phyloP scores from a whole-genome alignment of 2,113 vertebrate genomes.

The Carassius carassius region DNA sequence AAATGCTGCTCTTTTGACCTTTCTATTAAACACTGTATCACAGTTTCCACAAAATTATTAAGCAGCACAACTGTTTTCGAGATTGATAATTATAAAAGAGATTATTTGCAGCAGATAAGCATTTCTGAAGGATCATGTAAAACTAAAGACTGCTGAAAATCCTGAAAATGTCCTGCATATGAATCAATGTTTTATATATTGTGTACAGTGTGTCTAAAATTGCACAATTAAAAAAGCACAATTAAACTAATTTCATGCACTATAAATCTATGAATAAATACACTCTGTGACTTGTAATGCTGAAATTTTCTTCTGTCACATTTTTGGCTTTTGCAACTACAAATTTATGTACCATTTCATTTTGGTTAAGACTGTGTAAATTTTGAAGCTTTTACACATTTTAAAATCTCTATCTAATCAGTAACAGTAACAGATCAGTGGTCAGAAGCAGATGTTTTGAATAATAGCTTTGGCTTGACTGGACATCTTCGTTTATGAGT shows the following conservation, averaged over 20 bases:
- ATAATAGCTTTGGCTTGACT: background rate
- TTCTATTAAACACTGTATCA: too few relatives aligned
- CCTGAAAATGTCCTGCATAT: background rate
- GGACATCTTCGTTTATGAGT: background rate
- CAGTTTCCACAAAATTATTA: too few relatives aligned
- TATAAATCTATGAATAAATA: background rate
- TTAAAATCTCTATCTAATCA: conserved; percentile 1
- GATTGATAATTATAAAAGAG: too few relatives aligned
- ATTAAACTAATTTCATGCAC: background rate
- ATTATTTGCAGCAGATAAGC: too few relatives aligned
- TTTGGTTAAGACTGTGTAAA: background rate
- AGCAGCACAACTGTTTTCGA: too few relatives aligned
- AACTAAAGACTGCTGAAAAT: too few relatives aligned
- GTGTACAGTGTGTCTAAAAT: background rate
- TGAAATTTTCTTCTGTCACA: background rate
- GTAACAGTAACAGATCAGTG: background rate
- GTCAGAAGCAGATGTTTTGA: background rate
- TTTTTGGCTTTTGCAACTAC: background rate
- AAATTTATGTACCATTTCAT: background rate
- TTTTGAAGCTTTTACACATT: background rate
- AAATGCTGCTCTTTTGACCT: too few relatives aligned
- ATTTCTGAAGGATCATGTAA: too few relatives aligned
- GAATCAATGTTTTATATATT: background rate
- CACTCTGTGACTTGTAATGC: background rate
- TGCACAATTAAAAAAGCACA: background rate